Percentiles rank a stretch among this genome's conserved stretches.
Evolutionary conservation across 2,888 invertebrate genomes (phyloP).

Genomic region (Phania funesta): DNA sequence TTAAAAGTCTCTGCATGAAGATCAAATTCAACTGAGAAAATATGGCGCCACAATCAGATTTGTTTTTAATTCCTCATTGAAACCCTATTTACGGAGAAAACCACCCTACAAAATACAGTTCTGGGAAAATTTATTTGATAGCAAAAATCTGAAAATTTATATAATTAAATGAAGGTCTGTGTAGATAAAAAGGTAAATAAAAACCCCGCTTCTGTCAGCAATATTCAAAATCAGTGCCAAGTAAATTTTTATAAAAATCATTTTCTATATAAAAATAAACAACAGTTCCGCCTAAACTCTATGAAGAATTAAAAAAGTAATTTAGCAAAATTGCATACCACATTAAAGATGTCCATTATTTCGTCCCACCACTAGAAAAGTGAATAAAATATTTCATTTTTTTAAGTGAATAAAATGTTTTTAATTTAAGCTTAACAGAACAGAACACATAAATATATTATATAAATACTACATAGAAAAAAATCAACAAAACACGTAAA

Average conservation of each 20-base stretch:
- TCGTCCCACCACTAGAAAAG: slow-evolving; percentile 97
- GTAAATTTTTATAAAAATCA: neutral
- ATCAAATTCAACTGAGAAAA: too few species aligned
- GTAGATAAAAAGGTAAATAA: too few species aligned
- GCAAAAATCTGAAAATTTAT: too few species aligned
- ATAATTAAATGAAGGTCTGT: too few species aligned
- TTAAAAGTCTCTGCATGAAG: too few species aligned
- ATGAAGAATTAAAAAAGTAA: slow-evolving; percentile 19
- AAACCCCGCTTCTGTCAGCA: too few species aligned
- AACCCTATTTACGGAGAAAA: too few species aligned
- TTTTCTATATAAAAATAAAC: neutral
- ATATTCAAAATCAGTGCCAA: too few species aligned
- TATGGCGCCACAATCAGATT: too few species aligned
- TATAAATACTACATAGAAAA: slow-evolving; percentile 12
- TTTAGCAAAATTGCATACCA: slow-evolving; percentile 85
- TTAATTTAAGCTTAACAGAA: slow-evolving; percentile 37
- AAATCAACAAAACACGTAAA: slow-evolving; percentile 31
- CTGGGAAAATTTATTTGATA: too few species aligned
- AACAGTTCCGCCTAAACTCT: neutral
- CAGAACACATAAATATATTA: slow-evolving; percentile 35
- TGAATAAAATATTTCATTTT: slow-evolving; percentile 75
- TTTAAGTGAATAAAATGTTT: slow-evolving; percentile 15
- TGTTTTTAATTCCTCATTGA: too few species aligned
- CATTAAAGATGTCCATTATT: slow-evolving; percentile 97
- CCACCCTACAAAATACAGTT: too few species aligned